A percentile compares a stretch with the other conserved stretches of the same genome.
Conservation (phyloP, 2,113 vertebrate genomes). For the Hylia prasina region DNA sequence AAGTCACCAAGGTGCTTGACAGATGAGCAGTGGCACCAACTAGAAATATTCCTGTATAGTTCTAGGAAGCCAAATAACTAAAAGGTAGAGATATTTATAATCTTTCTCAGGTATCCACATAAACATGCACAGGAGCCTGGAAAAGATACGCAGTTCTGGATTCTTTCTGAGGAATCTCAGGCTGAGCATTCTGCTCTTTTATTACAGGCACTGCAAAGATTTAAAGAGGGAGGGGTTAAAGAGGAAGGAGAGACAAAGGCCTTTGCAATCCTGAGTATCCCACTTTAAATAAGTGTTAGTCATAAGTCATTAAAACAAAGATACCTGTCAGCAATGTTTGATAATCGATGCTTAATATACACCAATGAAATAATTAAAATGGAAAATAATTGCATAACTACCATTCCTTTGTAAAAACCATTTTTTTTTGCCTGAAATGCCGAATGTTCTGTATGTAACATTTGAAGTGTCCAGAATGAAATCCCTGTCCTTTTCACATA, state of each 20-base stretch:
- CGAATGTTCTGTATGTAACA: not conserved
- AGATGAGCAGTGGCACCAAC: not conserved
- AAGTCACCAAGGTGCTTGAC: not conserved
- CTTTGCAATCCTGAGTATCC: not conserved
- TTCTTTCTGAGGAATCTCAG: not conserved
- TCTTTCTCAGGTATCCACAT: not conserved
- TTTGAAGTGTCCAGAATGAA: not conserved
- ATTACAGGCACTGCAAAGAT: not conserved
- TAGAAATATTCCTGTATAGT: not conserved
- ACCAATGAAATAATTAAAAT: not conserved
- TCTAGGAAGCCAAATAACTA: not conserved
- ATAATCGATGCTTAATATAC: not conserved
- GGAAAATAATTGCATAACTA: not conserved
- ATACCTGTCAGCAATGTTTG: not conserved
- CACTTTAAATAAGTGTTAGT: not conserved
- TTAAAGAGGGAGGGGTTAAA: not conserved
- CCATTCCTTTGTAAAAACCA: not conserved
- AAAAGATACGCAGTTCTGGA: not conserved
- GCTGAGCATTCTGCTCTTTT: not conserved
- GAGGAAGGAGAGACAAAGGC: not conserved
- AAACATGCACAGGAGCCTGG: not conserved
- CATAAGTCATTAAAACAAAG: not conserved
- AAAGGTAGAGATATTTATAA: not conserved
- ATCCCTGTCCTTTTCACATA: not conserved
- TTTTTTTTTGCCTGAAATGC: not conserved